Base-by-base conservation (phyloP, 2,888 invertebrate species). In the Campoplex capitator region DNA sequence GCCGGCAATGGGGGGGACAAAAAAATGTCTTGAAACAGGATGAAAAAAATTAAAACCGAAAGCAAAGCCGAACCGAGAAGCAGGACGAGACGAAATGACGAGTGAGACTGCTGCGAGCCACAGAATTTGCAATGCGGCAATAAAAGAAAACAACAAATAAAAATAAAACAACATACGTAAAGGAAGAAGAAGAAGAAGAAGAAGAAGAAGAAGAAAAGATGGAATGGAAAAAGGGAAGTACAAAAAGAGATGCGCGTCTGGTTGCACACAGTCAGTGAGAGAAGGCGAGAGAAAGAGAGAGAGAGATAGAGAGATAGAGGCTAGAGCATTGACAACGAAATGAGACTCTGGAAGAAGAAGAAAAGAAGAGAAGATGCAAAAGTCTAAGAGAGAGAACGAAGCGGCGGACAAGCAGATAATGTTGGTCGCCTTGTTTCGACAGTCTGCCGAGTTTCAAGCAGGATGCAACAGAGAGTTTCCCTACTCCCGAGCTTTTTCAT, bases 101-200 rank as follows among this genome's bases (percentile, higher is more conserved):
- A 65, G 51, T 51, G 51, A 70, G 32, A 51, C 84, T 85, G 62
- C 80, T 85, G 84, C 71, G 84, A 71, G 67, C 51, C 38, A 38
- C 73, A 71, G 76, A 79, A 67, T 75, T 71, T 48, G 42, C 68
- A 65, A 48, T 54, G 23, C 23, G 62, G 38, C 65, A 65, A 71
- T 68, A 42, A 51, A 67, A 58, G 38, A 38, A 76, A 74, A 35
- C 3, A 23, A 81, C 13, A 68, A 73, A 2, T 11, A 73, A 65
- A 51, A 58, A 18, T 38, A 54, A 67, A 71, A 56, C 28, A 7
- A 32, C 62, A 62, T 62, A 62, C 32, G 62, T 32, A 32, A 13
- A 32, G 16, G 16, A 62, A 78, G 32, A 58, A 62, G 32, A 68
- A 56, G 23, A 32, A 13, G 16, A 62, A 78, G 32, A 58, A 62